Percentiles rank a stretch among this genome's conserved stretches.
These are phyloP conservation scores for Drosophila aff. DNA, from an alignment of 1,140 invertebrate genomes.

Conservation along the genomic window DNA sequence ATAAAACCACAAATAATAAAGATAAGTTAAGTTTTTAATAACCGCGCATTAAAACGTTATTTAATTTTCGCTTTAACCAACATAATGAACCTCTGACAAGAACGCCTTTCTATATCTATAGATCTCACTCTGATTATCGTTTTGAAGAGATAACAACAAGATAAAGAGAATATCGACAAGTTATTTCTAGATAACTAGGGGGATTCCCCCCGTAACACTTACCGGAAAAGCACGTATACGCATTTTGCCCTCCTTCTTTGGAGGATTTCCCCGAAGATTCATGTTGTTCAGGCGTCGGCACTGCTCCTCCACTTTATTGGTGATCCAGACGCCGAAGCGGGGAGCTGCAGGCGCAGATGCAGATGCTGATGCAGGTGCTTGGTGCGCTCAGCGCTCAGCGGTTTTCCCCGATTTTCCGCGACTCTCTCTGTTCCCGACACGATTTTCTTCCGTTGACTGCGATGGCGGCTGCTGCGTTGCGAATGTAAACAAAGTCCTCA, in stretches of 20 bases:
- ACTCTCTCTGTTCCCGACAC: not conserved
- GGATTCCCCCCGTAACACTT: conserved; percentile 85
- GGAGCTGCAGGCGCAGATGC: conserved; percentile 38
- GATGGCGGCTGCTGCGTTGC: conserved; percentile 1
- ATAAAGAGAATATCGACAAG: not conserved
- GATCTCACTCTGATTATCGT: not conserved
- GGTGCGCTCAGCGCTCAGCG: conserved; percentile 22
- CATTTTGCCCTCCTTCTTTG: conserved; percentile 98
- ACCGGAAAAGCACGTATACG: conserved; percentile 98
- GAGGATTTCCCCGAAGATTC: conserved; percentile 84
- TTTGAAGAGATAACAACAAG: not conserved
- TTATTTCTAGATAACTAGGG: not conserved
- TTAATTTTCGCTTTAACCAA: not conserved
- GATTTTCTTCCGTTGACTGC: conserved; percentile 22
- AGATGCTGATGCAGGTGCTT: conserved; percentile 37
- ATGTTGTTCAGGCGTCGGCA: conserved; percentile 75
- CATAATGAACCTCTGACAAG: not conserved
- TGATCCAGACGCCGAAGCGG: conserved; percentile 46
- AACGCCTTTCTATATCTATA: too few relatives aligned
- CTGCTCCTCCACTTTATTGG: conserved; percentile 80
- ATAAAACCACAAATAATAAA: not conserved
- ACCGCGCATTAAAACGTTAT: not conserved
- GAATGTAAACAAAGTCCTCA: conserved; percentile 22
- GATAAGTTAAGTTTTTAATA: not conserved
- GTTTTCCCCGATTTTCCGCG: not conserved